phyloP scores from a whole-genome alignment of 2,888 invertebrate species.

The Galeopsomyia nigrocyanea region DNA sequence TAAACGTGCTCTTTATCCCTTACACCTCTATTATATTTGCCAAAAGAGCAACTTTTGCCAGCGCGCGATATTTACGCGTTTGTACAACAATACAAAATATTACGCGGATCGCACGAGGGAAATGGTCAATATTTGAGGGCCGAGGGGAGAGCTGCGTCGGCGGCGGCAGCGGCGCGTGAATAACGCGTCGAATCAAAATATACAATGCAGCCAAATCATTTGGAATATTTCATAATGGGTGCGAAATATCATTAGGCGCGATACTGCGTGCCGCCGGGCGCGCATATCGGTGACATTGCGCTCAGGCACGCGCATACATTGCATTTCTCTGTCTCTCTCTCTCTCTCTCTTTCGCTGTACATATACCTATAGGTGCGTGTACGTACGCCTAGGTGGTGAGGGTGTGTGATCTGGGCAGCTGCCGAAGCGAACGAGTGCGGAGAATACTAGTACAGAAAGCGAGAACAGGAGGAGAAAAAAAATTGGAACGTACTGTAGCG shows the following conservation, averaged over 20 bases:
- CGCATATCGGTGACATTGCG: conserved; percentile 39
- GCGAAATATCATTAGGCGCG: conserved; percentile 65
- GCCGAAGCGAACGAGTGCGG: conserved; percentile 22
- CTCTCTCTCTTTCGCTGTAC: background rate
- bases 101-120: too few species aligned
- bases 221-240: conserved; percentile 67
- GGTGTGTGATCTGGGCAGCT: background rate
- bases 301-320: conserved; percentile 29
- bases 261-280: conserved; percentile 27
- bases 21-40: conserved; percentile 41
- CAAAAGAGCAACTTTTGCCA: conserved; percentile 11
- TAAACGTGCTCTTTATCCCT: conserved; percentile 44
- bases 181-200: conserved; percentile 66
- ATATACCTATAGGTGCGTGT: too few species aligned
- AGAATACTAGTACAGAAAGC: conserved; percentile 33
- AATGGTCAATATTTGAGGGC: conserved; percentile 39
- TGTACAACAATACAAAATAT: too few species aligned
- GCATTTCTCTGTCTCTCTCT: conserved; percentile 44
- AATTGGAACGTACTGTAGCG: conserved; percentile 18
- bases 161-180: conserved; percentile 49
- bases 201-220: conserved; percentile 65
- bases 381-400: too few species aligned
- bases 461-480: conserved; percentile 11
- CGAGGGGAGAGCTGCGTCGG: background rate
- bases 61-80: background rate